These are phyloP conservation scores for Glaucidium brasilianum DNA, from an alignment of 2,113 vertebrate genomes.

Conservation along the genomic window DNA sequence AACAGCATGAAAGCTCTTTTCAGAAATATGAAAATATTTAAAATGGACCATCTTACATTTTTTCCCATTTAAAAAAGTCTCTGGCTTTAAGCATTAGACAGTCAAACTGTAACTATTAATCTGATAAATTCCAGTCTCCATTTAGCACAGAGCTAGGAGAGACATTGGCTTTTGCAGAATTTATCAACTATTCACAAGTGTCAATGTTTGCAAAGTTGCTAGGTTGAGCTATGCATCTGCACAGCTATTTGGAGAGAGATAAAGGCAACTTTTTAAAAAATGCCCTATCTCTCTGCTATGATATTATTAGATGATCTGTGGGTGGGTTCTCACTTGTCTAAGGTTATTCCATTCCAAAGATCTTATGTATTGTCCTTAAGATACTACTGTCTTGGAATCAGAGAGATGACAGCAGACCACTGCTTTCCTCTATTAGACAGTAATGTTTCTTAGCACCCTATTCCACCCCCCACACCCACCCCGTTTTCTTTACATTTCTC, in stretches of 20 bases:
- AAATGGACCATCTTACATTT: background rate
- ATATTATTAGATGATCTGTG: slow-evolving; percentile 3
- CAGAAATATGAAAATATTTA: background rate
- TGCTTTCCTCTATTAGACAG: background rate
- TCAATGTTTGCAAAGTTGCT: background rate
- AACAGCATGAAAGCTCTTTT: background rate
- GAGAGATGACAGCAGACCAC: background rate
- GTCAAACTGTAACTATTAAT: background rate
- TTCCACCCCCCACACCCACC: background rate
- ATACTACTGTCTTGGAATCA: background rate
- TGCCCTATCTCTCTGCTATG: background rate
- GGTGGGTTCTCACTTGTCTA: background rate
- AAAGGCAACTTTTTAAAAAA: background rate
- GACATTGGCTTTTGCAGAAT: background rate
- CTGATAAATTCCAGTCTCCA: background rate
- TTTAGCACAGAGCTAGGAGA: background rate
- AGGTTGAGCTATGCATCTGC: background rate
- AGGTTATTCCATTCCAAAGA: background rate
- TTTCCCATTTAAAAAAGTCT: background rate
- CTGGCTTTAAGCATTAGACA: background rate
- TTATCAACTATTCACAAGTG: slow-evolving; percentile 3
- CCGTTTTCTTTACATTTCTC: background rate
- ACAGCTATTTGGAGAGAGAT: slow-evolving; percentile 4
- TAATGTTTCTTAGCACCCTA: background rate
- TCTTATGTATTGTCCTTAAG: background rate